phyloP scores from a whole-genome alignment of 2,888 invertebrate species.

The Augiades crinisus region DNA sequence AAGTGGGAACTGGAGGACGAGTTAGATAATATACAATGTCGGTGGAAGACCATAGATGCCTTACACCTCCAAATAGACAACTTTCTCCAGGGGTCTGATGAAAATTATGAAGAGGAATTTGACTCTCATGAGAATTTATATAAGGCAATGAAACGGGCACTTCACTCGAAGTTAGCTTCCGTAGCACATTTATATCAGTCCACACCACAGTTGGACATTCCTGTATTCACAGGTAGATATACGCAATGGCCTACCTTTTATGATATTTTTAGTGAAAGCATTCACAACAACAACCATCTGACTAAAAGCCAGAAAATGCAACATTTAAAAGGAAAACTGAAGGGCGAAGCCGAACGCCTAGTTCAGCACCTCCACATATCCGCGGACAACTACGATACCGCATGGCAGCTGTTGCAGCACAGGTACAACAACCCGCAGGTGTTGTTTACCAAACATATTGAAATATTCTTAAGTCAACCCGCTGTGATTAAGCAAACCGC shows the following conservation, averaged over 20 bases:
- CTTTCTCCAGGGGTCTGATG: not conserved
- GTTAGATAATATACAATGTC: not conserved
- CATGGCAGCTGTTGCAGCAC: not conserved
- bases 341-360: conserved; percentile 6
- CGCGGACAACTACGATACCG: not conserved
- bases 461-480: conserved; percentile 9
- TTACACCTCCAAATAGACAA: conserved; percentile 10
- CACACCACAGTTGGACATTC: not conserved
- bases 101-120: not conserved
- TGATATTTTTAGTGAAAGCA: not conserved
- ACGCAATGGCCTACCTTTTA: not conserved
- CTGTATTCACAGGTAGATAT: not conserved
- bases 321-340: not conserved
- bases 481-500: conserved; percentile 9
- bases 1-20: conserved; percentile 9
- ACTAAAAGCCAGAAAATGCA: not conserved
- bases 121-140: not conserved
- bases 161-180: not conserved
- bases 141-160: not conserved
- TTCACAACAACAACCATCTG: not conserved
- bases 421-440: not conserved
- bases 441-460: conserved; percentile 8
- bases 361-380: conserved; percentile 3
- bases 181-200: not conserved
- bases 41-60: conserved; percentile 4